Evolutionary conservation across 2,797 vertebrate genomes (phyloP), one percentile per base, ranked within the genome.

Genomic region (Catostomus latipinnis): DNA sequence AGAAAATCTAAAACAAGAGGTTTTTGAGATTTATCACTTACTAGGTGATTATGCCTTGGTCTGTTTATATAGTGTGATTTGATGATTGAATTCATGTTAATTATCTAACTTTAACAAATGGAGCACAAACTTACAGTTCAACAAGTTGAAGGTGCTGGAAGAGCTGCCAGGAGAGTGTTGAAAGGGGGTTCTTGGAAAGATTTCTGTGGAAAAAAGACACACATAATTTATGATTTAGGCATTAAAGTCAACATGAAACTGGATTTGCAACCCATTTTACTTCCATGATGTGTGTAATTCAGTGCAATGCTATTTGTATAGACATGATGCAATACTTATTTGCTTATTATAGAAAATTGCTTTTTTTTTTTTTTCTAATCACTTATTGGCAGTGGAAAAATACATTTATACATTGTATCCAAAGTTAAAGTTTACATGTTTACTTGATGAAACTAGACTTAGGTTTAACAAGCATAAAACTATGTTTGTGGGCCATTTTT

Each of bases 101-200:
- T 54, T 43, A 14, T 71, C n/a, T 57, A 22, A 58, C 10, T 48
- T 72, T 58, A 48, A 60, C 57, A 4, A 16, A 57, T 74, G 70
- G 63, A 71, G 56, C 53, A 79, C 62, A 72, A 86, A 98, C 98
- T 99, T 95, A 99, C 98, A 99, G 92, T 94, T 99, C 97, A 57
- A 91, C 91, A 89, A 99, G 95, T 88, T 96, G 95, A 87, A 99
- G 95, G n/a, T 96, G 96, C 93, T 98, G 95, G 94, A 99, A 99
- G 85, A 98, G 97, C 83, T 98, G 96, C 98, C 98, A 99, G 5
- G 97, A 97, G 82, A 99, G 92, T 9, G 96, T 97, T 86, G 92
- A 95, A 90, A 99, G 95, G 82, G 97, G 96, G 88, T 99, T 99
- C 91, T 96, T 97, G 6, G 98, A 98, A 89, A 99, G 92, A 91